Conservation (phyloP, 2,888 invertebrate species). For the Stegana nigrithorax region DNA sequence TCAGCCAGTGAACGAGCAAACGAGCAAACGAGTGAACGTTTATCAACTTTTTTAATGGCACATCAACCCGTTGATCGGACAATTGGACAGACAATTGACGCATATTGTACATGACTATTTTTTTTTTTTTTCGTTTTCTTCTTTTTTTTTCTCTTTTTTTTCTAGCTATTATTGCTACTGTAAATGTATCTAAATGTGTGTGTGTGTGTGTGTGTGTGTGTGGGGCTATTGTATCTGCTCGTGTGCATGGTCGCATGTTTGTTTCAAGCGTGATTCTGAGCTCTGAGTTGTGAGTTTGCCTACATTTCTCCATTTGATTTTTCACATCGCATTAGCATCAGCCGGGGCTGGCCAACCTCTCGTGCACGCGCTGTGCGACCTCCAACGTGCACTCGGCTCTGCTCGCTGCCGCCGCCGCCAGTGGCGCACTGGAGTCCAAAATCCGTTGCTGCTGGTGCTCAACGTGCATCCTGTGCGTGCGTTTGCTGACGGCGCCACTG, state of each 20-base stretch:
- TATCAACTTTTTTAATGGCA: constrained; percentile 3
- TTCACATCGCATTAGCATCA: background rate
- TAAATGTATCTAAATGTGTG: too few relatives aligned
- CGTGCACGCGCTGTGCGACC: background rate
- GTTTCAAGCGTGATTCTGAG: too few relatives aligned
- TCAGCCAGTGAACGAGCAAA: background rate
- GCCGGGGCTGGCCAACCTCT: background rate
- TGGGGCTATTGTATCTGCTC: too few relatives aligned
- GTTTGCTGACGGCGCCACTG: too few relatives aligned
- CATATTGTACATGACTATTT: too few relatives aligned
- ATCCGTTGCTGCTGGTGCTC: too few relatives aligned
- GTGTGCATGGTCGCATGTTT: too few relatives aligned
- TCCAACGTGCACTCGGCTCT: background rate
- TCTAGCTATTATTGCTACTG: too few relatives aligned
- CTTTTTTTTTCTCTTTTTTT: background rate
- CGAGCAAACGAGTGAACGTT: background rate
- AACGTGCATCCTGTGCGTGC: too few relatives aligned
- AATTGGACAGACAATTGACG: constrained; percentile 1
- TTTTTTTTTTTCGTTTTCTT: background rate
- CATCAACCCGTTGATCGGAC: background rate
- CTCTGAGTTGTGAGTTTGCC: too few relatives aligned
- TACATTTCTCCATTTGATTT: background rate
- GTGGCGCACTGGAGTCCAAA: background rate
- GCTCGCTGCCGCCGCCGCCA: background rate
- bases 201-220: too few relatives aligned